Conservation (phyloP, 2,888 invertebrate genomes). For the Cyrtodaria siliqua region DNA sequence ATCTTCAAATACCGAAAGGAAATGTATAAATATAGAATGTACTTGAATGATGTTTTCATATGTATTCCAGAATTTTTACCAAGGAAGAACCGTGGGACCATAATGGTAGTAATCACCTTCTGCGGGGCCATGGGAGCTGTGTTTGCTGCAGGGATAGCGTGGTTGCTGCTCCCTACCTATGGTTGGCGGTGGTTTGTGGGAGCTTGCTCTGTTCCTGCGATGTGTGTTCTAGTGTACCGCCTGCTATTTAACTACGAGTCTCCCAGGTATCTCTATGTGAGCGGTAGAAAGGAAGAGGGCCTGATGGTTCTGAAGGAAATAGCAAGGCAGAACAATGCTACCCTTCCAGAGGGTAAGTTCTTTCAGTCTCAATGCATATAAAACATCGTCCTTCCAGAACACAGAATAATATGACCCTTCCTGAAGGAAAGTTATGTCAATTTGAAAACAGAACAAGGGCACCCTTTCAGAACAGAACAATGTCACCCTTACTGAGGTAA, state of each 20-base stretch:
- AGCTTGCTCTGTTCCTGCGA: slow-evolving; percentile 73
- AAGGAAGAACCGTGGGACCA: slow-evolving; percentile 70
- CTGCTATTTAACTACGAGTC: slow-evolving; percentile 72
- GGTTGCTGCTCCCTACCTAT: slow-evolving; percentile 72
- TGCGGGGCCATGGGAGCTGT: slow-evolving; percentile 80
- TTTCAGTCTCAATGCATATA: too few relatives aligned
- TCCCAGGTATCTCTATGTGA: slow-evolving; percentile 75
- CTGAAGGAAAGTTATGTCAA: too few relatives aligned
- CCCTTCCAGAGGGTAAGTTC: slow-evolving; percentile 61
- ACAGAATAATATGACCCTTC: too few relatives aligned
- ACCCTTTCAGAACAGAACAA: too few relatives aligned
- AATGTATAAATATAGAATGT: too few relatives aligned
- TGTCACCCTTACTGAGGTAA: too few relatives aligned
- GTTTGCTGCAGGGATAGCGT: slow-evolving; percentile 74
- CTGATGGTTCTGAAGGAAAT: slow-evolving; percentile 69
- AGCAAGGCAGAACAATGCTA: slow-evolving; percentile 64
- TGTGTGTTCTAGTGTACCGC: slow-evolving; percentile 64
- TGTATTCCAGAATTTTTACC: slow-evolving; percentile 77
- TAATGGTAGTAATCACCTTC: slow-evolving; percentile 79
- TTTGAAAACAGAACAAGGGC: too few relatives aligned
- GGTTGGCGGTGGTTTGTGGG: slow-evolving; percentile 78
- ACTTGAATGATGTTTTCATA: too few relatives aligned
- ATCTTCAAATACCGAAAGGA: too few relatives aligned
- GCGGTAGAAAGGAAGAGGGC: slow-evolving; percentile 68
- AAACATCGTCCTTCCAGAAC: too few relatives aligned